These are phyloP conservation scores for Acrocyrtus sp. DNA, from an alignment of 2,888 invertebrate genomes.

Conservation along the genomic window DNA sequence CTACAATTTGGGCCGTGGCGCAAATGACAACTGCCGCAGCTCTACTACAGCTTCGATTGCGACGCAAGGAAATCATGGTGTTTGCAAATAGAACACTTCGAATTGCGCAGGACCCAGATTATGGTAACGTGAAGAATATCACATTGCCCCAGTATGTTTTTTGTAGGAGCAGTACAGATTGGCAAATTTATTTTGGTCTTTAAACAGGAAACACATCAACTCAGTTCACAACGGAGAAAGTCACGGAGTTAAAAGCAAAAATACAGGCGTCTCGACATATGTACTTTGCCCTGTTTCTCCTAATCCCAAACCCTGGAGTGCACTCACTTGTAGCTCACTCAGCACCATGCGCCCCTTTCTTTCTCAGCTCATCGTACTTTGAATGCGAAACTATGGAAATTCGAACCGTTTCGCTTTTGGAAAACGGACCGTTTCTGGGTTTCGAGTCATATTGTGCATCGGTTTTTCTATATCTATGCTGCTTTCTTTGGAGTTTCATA, in stretches of 20 bases:
- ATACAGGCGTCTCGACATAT: not conserved
- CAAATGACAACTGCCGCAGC: not conserved
- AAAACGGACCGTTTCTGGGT: constrained; percentile 10
- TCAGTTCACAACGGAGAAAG: not conserved
- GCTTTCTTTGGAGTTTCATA: constrained; percentile 11
- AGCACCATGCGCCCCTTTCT: constrained; percentile 22
- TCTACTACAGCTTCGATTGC: not conserved
- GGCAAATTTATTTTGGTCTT: not conserved
- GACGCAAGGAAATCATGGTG: constrained; percentile 1
- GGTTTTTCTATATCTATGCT: constrained; percentile 12
- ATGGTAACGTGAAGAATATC: no score
- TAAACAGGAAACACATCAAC: no score
- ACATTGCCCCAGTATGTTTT: no score
- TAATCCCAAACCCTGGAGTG: constrained; percentile 2
- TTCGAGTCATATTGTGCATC: constrained; percentile 11
- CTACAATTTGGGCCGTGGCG: not conserved
- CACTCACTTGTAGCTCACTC: not conserved
- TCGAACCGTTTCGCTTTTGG: not conserved
- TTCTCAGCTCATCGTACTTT: constrained; percentile 19
- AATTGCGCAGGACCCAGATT: no score
- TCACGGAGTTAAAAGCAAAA: not conserved
- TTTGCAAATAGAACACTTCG: constrained; percentile 1
- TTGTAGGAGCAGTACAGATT: not conserved
- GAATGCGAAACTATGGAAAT: not conserved
- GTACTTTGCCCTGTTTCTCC: constrained; percentile 1